Base-by-base conservation (phyloP, 1,140 invertebrate species). In the Zaprionus inermis region DNA sequence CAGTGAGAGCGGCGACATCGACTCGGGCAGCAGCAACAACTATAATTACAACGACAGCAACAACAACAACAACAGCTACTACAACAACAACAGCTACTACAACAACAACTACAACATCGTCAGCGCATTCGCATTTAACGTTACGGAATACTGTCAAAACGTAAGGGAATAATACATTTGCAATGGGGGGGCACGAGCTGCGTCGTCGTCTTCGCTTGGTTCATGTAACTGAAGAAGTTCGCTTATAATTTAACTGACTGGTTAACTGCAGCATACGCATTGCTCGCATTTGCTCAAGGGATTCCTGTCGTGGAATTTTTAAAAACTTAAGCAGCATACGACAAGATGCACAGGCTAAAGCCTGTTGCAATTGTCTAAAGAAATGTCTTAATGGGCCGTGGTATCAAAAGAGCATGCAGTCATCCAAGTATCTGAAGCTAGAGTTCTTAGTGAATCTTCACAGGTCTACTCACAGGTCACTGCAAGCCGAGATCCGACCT, bases 81-180 rank as follows among this genome's bases (percentile, higher is more conserved):
- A 49, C 38, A 57, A 56, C 52, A 55, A 54, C 49, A 63, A 14
- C 32, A 63, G 36, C 30, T 28, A 34, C 41, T 16, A 49, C 28
- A 10, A 5, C 46, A 58, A 51, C 12, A 30, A 34, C 55, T 16
- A 60, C 55, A 61, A 56, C 52, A 59, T 44, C 49, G 57, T 12
- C 32, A 63, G 59, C 32, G 70, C 55, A 64, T 84, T 81, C 68
- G 81, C 80, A 74, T 91, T 91, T 75, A 91, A 91, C 63, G 65
- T 91, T 34, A 91, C 88, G 68, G 82, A 91, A 61, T 81, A 79
- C 55, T 91, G 88, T 79, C 78, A 91, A 72, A 91, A 91, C 58
- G 88, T 91, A 74, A 91, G 88, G 46, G 24, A 22, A 52, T 16
- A 59, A 55, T 60, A 30, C 18, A 16, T 52, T 32, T n/a, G 20